A percentile compares a stretch with the other conserved stretches of the same genome.
These are phyloP conservation scores for Papilio machaon DNA, from an alignment of 1,140 invertebrate species.

Conservation along the genomic window DNA sequence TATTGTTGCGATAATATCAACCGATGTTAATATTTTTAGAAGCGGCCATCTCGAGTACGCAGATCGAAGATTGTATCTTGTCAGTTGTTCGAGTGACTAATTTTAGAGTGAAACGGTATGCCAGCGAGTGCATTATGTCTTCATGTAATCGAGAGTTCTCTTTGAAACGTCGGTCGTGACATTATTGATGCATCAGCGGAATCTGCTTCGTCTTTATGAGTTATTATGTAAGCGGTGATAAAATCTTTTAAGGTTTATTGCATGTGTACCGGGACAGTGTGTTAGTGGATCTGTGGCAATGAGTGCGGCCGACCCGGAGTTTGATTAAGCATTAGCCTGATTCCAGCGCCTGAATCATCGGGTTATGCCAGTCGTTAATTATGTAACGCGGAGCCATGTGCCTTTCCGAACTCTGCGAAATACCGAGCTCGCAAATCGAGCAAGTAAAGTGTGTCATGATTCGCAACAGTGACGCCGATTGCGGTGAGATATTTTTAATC, in stretches of 20 bases:
- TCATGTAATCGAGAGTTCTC: conserved; percentile 10
- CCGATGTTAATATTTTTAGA: conserved; percentile 60
- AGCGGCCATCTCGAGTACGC: conserved; percentile 54
- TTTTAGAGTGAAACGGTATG: conserved; percentile 54
- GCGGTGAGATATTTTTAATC: background rate
- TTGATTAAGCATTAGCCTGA: conserved; percentile 46
- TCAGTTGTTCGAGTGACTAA: conserved; percentile 56
- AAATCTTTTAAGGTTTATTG: conserved; percentile 26
- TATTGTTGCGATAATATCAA: conserved; percentile 53
- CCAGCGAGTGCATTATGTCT: conserved; percentile 40
- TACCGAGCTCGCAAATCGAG: conserved; percentile 51
- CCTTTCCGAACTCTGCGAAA: conserved; percentile 50
- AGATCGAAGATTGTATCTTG: conserved; percentile 54
- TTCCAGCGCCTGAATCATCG: conserved; percentile 55
- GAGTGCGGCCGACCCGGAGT: conserved; percentile 40
- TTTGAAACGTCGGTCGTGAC: conserved; percentile 9
- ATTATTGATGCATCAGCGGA: conserved; percentile 35
- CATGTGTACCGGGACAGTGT: conserved; percentile 21
- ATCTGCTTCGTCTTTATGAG: conserved; percentile 36
- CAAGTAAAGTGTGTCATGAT: conserved; percentile 36
- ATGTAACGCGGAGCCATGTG: conserved; percentile 51
- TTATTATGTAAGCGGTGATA: conserved; percentile 18
- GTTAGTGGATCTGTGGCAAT: conserved; percentile 39
- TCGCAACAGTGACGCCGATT: background rate
- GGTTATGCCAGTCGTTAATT: conserved; percentile 47